Base-by-base conservation (phyloP, 1,140 invertebrate genomes). In the Piezodorus guildinii region DNA sequence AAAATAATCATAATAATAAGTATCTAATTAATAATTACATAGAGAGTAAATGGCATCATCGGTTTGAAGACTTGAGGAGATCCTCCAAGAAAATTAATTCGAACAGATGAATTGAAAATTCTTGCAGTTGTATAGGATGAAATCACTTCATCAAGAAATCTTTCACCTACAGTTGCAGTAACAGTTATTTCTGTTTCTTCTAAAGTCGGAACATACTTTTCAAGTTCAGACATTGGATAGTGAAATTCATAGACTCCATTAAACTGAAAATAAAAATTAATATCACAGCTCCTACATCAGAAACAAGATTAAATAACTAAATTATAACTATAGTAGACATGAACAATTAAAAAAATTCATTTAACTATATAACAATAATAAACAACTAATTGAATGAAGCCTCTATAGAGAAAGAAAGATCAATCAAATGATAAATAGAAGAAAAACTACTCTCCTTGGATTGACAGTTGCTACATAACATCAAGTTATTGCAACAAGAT, bases 41-140 rank as follows among this genome's bases (percentile, higher is more conserved):
- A 88, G 67, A 79, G 76, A 65, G 82, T 84, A 70, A 91, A 86
- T 0, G 91, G 88, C 88, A 96, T 94, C 1, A 86, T 78, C 0
- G 94, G 93, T 74, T 96, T 96, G 75, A 97, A 96, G 14, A 96
- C 85, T 75, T 96, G 90, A 4, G 94, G 88, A 0, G 84, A 84
- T 25, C 89, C 90, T 1, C 94, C 94, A 0, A 97, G 77, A 74
- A 96, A 94, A 44, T 83, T 77, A 0, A 96, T 78, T 63, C 83
- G 80, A 12, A 95, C 77, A 5, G 85, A 87, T 0, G 90, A 91
- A 73, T 91, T 92, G 72, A 85, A 95, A 30, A 97, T 86, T 62
- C 91, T 78, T 0, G 93, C 88, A 25, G 85, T 85, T 0, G 92
- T 87, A 76, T 86, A 94, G 0, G 94, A 94, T 69, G 90, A 84